A percentile compares a stretch with the other conserved stretches of the same genome.
Evolutionary conservation across 2,113 vertebrate genomes (phyloP).

Genomic region (Prunella fulvescens): DNA sequence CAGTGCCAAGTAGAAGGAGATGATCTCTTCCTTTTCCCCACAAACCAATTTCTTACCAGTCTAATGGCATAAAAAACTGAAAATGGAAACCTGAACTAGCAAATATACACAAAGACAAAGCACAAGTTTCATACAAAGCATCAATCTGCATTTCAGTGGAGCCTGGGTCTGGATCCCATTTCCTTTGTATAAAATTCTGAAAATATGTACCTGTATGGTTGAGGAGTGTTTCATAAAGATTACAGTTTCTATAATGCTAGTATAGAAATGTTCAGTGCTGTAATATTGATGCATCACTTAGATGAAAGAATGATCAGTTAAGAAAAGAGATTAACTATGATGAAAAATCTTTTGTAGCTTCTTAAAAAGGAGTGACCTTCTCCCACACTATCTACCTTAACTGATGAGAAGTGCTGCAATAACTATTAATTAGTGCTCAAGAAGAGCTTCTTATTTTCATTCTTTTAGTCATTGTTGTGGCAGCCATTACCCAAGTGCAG

Average conservation of each 20-base stretch:
- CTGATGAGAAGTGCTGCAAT: not conserved
- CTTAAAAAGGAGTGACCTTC: not conserved
- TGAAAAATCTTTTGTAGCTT: not conserved
- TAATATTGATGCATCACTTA: not conserved
- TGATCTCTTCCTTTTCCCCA: not conserved
- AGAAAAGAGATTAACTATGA: not conserved
- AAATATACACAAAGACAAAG: not conserved
- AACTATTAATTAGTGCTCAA: not conserved
- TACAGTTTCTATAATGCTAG: not conserved
- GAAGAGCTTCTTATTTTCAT: not conserved
- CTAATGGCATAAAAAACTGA: not conserved
- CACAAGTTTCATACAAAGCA: not conserved
- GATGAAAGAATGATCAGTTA: not conserved
- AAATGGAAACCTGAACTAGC: not conserved
- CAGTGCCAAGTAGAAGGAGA: fast-evolving
- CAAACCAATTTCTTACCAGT: not conserved
- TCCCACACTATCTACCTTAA: not conserved
- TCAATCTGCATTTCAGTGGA: not conserved
- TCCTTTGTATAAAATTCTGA: not conserved
- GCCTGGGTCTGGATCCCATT: not conserved
- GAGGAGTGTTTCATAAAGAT: not conserved
- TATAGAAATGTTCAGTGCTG: not conserved
- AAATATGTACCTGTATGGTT: not conserved
- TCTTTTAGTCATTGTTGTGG: not conserved
- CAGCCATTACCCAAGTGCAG: not conserved